These are phyloP conservation scores for Subacronicta megacephala DNA, from an alignment of 2,888 invertebrate species.

Conservation along the genomic window DNA sequence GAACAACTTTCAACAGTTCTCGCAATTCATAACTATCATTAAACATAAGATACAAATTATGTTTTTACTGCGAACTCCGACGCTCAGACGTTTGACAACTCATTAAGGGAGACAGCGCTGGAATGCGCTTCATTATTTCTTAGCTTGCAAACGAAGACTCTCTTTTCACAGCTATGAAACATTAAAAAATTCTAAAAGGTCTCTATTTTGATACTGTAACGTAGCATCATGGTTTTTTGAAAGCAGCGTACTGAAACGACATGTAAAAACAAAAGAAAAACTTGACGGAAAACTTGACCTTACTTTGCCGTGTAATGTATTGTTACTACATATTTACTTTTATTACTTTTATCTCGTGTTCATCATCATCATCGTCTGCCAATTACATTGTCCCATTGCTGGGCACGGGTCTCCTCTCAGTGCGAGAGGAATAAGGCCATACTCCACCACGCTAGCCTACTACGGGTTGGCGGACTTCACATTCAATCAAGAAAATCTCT, in stretches of 20 bases:
- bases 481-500: no score
- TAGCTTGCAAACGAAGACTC: slow-evolving; percentile 64
- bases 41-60: slow-evolving; percentile 39
- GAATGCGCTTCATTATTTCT: slow-evolving; percentile 74
- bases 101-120: slow-evolving; percentile 67
- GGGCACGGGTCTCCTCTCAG: no score
- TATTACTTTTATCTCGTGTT: no score
- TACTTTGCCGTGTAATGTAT: no score
- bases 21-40: slow-evolving; percentile 36
- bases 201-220: slow-evolving; percentile 18
- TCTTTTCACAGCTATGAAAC: slow-evolving; percentile 61
- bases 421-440: no score
- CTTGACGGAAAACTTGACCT: no score
- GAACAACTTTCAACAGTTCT: slow-evolving; percentile 27
- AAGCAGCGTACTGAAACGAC: background rate
- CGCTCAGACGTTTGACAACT: slow-evolving; percentile 70
- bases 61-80: slow-evolving; percentile 30
- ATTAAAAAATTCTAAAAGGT: slow-evolving; percentile 52
- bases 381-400: no score
- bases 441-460: no score
- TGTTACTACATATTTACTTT: no score
- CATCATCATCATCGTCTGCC: no score
- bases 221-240: slow-evolving; percentile 19
- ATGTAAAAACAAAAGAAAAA: no score
- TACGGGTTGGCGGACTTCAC: no score